phyloP scores from a whole-genome alignment of 2,888 invertebrate species.

The Acronicta psi region DNA sequence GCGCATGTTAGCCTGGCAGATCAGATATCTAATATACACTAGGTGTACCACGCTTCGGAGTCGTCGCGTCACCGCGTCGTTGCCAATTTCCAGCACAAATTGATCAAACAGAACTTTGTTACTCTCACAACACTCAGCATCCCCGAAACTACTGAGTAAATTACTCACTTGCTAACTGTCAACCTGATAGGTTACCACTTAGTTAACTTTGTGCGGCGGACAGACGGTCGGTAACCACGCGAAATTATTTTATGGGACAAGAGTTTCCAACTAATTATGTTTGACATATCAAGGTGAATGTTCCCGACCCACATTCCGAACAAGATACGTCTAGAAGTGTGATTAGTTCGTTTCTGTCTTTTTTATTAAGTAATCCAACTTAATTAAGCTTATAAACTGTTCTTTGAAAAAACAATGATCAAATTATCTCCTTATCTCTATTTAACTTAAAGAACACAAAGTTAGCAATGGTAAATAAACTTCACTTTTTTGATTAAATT shows the following conservation, averaged over 20 bases:
- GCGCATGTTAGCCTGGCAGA: too few species aligned
- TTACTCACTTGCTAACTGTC: slow-evolving; percentile 52
- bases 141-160: slow-evolving; percentile 52
- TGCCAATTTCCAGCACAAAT: slow-evolving; percentile 33
- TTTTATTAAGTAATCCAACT: too few species aligned
- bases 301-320: neutral
- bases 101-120: slow-evolving; percentile 48
- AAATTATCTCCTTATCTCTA: too few species aligned
- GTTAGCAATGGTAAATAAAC: too few species aligned
- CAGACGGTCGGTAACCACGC: slow-evolving; percentile 30
- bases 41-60: neutral
- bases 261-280: slow-evolving; percentile 39
- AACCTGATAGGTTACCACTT: slow-evolving; percentile 59
- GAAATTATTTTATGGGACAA: slow-evolving; percentile 38
- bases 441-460: too few species aligned
- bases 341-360: neutral
- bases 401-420: too few species aligned
- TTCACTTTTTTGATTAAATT: too few species aligned
- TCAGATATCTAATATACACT: too few species aligned
- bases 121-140: slow-evolving; percentile 32
- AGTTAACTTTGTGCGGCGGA: slow-evolving; percentile 56
- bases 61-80: neutral
- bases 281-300: slow-evolving; percentile 16
- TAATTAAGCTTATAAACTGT: too few species aligned
- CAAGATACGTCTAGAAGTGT: neutral